Base-by-base conservation (phyloP, 2,888 invertebrate species). In the Erebia palarica region DNA sequence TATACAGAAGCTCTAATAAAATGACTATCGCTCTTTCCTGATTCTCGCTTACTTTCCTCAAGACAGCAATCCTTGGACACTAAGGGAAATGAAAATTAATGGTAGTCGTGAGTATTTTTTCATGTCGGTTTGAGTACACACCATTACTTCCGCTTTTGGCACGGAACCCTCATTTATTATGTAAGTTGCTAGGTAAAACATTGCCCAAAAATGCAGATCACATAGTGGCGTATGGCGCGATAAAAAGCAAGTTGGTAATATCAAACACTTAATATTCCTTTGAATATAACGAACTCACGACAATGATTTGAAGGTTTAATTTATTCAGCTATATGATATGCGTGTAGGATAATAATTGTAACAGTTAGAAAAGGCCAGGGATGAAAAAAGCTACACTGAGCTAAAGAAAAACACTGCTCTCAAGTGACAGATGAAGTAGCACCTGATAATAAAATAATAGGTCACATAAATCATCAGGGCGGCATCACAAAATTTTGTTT, bases 11-110 rank as follows among this genome's bases (percentile, higher is more conserved):
- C 68, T 63, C 74, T 75, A 73, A 74, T 75, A 75, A 74, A 76
- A 73, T 70, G 73, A 71, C 75, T 73, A 75, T 74, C 70, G 70
- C 74, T 75, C 73, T 75, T 73, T 71, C 71, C 67, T 65, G 75
- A 74, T 75, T 76, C 76, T 75, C 75, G 72, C 72, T 78, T 80
- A 77, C 85, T 85, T 86, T 83, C 82, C 87, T 86, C 86, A 88
- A 89, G 90, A 87, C 89, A 86, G 84, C 89, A 86, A 86, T 89
- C 87, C 84, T 80, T 82, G 86, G 86, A 84, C 89, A 89, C 89
- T 86, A 82, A 84, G 81, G 81, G 86, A 89, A 92, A 93, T 93
- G 92, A 92, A 91, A 92, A 93, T 92, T 91, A 93, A 93, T 93
- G 91, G 85, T 84, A 77, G 86, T 79, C 84, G 84, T 82, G 86